Evolutionary conservation across 2,113 vertebrate species (phyloP).

Genomic region (Anhinga rufa): DNA sequence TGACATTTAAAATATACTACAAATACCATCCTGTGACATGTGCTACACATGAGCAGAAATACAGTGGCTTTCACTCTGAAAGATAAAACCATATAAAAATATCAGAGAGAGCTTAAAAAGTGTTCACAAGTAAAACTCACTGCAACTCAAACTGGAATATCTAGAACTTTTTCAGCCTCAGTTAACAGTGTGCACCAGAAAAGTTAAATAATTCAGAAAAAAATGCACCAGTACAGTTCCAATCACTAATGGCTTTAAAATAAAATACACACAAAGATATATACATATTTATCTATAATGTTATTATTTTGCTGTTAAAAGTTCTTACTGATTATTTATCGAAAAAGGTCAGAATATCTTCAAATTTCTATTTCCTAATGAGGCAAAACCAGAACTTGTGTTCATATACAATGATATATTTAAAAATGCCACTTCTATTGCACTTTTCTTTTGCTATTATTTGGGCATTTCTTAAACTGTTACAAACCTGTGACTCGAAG

Average conservation of each 20-base stretch:
- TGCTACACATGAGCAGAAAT: neutral
- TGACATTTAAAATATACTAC: neutral
- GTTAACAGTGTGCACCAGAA: neutral
- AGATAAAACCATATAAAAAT: neutral
- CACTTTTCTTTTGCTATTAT: neutral
- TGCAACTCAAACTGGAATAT: neutral
- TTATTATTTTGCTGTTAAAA: neutral
- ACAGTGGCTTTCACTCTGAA: neutral
- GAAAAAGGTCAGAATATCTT: neutral
- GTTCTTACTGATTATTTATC: neutral
- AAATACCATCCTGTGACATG: neutral
- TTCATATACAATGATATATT: neutral
- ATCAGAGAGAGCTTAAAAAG: neutral
- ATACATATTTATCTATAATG: neutral
- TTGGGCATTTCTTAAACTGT: neutral
- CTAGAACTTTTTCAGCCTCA: neutral
- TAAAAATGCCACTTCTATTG: neutral
- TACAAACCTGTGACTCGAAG: constrained; percentile 90
- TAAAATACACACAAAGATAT: neutral
- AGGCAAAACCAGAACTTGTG: neutral
- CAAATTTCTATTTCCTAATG: neutral
- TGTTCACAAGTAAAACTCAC: neutral
- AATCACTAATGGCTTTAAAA: neutral
- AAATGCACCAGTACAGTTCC: neutral
- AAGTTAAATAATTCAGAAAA: neutral